phyloP scores from a whole-genome alignment of 2,113 vertebrate genomes.

The Rhineura floridana region DNA sequence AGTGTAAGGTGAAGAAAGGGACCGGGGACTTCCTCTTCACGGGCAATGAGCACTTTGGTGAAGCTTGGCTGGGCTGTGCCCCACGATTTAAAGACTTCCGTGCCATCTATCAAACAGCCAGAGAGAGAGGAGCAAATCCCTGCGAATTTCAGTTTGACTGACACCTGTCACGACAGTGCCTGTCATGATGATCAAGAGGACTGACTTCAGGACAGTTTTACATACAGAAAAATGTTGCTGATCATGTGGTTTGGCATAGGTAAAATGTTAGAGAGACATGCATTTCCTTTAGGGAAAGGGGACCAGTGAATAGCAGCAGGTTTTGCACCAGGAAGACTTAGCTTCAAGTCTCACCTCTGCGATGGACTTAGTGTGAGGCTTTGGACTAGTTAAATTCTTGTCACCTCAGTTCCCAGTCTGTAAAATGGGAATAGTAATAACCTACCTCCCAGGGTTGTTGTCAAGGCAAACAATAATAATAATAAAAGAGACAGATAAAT shows the following conservation, averaged over 20 bases:
- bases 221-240: neutral
- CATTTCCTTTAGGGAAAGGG: too few species aligned
- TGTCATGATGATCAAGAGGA: rapidly evolving
- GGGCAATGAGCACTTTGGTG: conserved; percentile 82
- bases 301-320: neutral
- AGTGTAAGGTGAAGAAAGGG: conserved; percentile 79
- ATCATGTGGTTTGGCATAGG: neutral
- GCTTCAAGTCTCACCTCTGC: too few species aligned
- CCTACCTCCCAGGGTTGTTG: conserved; percentile 1
- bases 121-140: conserved; percentile 69
- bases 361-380: neutral
- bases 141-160: conserved; percentile 82
- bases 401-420: neutral
- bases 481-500: neutral
- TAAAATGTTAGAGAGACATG: neutral
- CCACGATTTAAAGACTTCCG: conserved; percentile 82
- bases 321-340: neutral
- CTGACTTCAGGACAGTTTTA: neutral
- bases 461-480: neutral
- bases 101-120: conserved; percentile 74
- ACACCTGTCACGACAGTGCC: conserved; percentile 9
- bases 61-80: conserved; percentile 87
- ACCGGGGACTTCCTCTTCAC: conserved; percentile 85
- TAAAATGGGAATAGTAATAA: neutral
- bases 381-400: neutral